Base-by-base conservation (phyloP, 2,113 vertebrate species). In the Podocnemis expansa region DNA sequence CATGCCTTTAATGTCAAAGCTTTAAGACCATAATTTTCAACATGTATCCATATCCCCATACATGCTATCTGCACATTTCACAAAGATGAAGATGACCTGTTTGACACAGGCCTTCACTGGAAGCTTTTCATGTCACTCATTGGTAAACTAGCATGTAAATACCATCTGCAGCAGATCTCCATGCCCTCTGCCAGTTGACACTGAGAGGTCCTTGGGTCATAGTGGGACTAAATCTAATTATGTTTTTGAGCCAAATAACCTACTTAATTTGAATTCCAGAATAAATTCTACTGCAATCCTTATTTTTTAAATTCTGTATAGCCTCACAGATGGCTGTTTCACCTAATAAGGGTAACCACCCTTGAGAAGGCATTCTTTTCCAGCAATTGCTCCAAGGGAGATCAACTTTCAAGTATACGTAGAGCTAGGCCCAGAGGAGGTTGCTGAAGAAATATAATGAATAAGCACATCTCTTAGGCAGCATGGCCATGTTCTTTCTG, bases 401-500 rank as follows among this genome's bases (percentile, higher is more conserved):
- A 76, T 13, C 3, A 41, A 10, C 22, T 85, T 76, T 75, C 2
- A 82, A 86, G 67, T 4, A 12, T 17, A 78, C 19, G 7, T 43
- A 78, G 45, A 47, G 47, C 47, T 47, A 47, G 19, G 8, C 49
- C 8, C 17, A 11, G 49, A 84, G 73, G 80, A 75, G 31, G 5
- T 25, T 67, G 25, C 29, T 21, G 49, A 13, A 3, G 34, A 51
- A 67, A 76, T 5, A 25, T 58, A 27, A 25, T 58, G 10, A 58
- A 12, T 29, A 1, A 25, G 4, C 8, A 7, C 31, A 85, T 89
- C 67, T 82, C 13, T 16, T 49, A 38, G 17, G 0, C 0, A 56
- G 52, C 75, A 47, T 22, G 5, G 55, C 47, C 8, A 12, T 0
- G 1, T 52, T 80, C 13, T 1, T 3, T 34, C 25, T 22, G 4